A percentile compares a stretch with the other conserved stretches of the same genome.
These are phyloP conservation scores for Lepidochrysops patricia DNA, from an alignment of 2,888 invertebrate species.

Conservation along the genomic window DNA sequence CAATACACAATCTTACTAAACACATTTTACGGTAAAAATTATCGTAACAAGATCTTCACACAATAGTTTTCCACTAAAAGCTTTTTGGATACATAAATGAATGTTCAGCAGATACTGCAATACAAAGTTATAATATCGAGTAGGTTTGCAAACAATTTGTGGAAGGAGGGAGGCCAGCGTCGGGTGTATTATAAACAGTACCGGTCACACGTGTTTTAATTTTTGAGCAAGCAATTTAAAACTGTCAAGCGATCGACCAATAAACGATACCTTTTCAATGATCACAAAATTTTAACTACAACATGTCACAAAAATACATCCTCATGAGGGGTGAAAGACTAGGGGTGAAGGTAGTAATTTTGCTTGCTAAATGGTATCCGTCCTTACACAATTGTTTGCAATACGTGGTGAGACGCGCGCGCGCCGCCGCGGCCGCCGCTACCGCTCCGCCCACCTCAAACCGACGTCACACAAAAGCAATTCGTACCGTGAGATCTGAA, in stretches of 20 bases:
- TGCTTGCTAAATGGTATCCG: conserved; percentile 67
- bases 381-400: conserved; percentile 76
- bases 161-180: conserved; percentile 85
- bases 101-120: neutral
- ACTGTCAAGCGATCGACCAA: conserved; percentile 65
- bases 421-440: conserved; percentile 23
- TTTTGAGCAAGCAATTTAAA: conserved; percentile 58
- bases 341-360: conserved; percentile 38
- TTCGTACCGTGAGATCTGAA: conserved; percentile 71
- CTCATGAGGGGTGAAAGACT: conserved; percentile 45
- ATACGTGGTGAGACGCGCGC: conserved; percentile 29
- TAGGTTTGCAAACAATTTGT: conserved; percentile 90
- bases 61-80: neutral
- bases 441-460: conserved; percentile 23
- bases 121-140: conserved; percentile 29
- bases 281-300: conserved; percentile 65
- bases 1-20: conserved; percentile 24
- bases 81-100: neutral
- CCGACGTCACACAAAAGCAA: conserved; percentile 48
- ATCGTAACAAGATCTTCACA: conserved; percentile 2
- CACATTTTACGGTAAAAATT: conserved; percentile 20
- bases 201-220: conserved; percentile 46
- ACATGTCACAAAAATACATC: conserved; percentile 67
- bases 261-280: conserved; percentile 71
- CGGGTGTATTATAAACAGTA: conserved; percentile 45